Evolutionary conservation across 2,888 invertebrate genomes (phyloP), one percentile per base, ranked within the genome.

Genomic region (Acanthacorydalis orientalis): DNA sequence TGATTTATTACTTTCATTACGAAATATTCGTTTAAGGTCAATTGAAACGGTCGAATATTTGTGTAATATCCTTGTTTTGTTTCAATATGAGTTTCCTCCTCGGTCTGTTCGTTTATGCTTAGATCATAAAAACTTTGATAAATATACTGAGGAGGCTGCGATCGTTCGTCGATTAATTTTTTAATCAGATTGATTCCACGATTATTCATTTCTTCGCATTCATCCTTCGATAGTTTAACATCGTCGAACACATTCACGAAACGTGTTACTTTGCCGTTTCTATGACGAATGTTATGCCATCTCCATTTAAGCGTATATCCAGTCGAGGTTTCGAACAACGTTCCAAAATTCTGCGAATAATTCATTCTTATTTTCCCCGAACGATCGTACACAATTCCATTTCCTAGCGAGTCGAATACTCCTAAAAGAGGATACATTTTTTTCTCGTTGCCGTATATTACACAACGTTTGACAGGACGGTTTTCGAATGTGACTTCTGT

Each of bases 271-370:
- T 23, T 11, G 4, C 10, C 37, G 16, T 44, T 9, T 15, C 7
- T 14, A 11, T 35, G 11, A 11, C 35, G 44, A 12, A 44, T 44
- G 16, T 44, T 44, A 14, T 44, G 44, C 44, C 44, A 44, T 7
- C 44, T 34, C 44, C 44, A 44, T 44, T 37, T 44, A 15, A 33
- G n/a, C 9, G n/a, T 6, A 10, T 11, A n/a, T n/a, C 31, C 31
- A 31, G 2, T 12, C 1, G 16, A 2, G 4, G 33, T 44, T 35
- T 44, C n/a, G 11, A 34, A 33, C 15, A 12, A 31, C 9, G 34
- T 14, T 8, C 44, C 44, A 14, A 44, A 44, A 14, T 44, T 44
- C 35, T 44, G 44, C 11, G 35, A 44, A 44, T 34, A 44, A 34
- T 44, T 44, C 7, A 44, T 16, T 15, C 11, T 14, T 16, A 12